These are phyloP conservation scores for Siniperca undulata DNA, from an alignment of 2,797 vertebrate genomes.

Conservation along the genomic window DNA sequence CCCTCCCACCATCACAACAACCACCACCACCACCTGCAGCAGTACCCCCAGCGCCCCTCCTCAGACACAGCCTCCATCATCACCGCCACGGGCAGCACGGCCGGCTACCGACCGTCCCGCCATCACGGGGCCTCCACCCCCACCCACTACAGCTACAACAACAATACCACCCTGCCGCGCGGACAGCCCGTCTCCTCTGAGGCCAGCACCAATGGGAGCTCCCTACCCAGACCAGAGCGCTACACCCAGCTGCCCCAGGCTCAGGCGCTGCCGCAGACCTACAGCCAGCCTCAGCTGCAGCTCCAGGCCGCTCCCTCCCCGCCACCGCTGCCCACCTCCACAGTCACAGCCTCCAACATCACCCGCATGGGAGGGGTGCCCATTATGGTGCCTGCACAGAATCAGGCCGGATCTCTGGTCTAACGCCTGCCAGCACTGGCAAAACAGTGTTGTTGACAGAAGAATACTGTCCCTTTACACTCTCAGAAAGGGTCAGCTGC, in stretches of 20 bases:
- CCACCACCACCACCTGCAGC: conserved; percentile 79
- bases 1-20: conserved; percentile 66
- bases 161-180: conserved; percentile 63
- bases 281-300: conserved; percentile 64
- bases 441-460: conserved; percentile 18
- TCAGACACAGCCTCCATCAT: conserved; percentile 90
- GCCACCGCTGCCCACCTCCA: conserved; percentile 66
- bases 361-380: conserved; percentile 91
- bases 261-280: conserved; percentile 64
- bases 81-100: conserved; percentile 86
- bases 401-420: conserved; percentile 94
- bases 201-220: conserved; percentile 69
- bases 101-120: conserved; percentile 80
- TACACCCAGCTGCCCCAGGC: conserved; percentile 76
- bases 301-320: conserved; percentile 67
- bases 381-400: conserved; percentile 95
- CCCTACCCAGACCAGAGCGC: conserved; percentile 80
- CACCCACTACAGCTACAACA: conserved; percentile 80
- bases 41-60: conserved; percentile 82
- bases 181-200: conserved; percentile 55
- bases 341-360: conserved; percentile 87
- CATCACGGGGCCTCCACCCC: conserved; percentile 73
- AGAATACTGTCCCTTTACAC: neutral
- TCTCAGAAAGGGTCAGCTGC: neutral
- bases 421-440: conserved; percentile 70